A percentile compares a stretch with the other conserved stretches of the same genome.
phyloP scores from a whole-genome alignment of 2,888 invertebrate genomes.

The Agrilus cyanescens region DNA sequence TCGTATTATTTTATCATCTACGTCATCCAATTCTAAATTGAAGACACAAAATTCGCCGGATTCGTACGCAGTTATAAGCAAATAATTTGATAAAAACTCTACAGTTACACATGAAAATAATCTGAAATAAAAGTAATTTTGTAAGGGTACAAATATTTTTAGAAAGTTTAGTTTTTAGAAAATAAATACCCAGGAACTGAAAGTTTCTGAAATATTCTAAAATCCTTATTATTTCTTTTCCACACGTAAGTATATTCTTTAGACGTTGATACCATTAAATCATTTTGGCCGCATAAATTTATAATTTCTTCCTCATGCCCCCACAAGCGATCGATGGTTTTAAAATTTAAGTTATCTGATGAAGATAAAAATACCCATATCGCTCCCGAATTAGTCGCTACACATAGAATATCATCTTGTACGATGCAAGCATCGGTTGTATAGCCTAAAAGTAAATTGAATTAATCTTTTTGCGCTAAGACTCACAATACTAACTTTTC shows the following conservation, averaged over 20 bases:
- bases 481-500: conserved; percentile 11
- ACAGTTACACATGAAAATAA: conserved; percentile 16
- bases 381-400: conserved; percentile 21
- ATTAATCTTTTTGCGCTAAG: background rate
- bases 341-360: conserved; percentile 13
- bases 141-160: background rate
- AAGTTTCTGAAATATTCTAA: conserved; percentile 18
- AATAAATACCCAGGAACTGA: conserved; percentile 17
- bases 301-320: conserved; percentile 18
- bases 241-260: conserved; percentile 19
- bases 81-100: conserved; percentile 16
- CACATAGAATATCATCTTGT: conserved; percentile 16
- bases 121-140: conserved; percentile 9
- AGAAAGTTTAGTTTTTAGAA: background rate
- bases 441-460: conserved; percentile 13
- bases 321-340: conserved; percentile 15
- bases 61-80: conserved; percentile 20
- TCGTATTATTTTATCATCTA: conserved; percentile 10
- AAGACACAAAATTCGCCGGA: conserved; percentile 23
- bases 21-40: conserved; percentile 17
- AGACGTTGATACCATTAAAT: conserved; percentile 19
- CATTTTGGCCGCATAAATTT: conserved; percentile 18
- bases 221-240: conserved; percentile 13
- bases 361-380: conserved; percentile 19
- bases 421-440: conserved; percentile 20